A percentile compares a stretch with the other conserved stretches of the same genome.
phyloP scores from a whole-genome alignment of 1,140 invertebrate genomes.

The Neoseiulus cucumeris region DNA sequence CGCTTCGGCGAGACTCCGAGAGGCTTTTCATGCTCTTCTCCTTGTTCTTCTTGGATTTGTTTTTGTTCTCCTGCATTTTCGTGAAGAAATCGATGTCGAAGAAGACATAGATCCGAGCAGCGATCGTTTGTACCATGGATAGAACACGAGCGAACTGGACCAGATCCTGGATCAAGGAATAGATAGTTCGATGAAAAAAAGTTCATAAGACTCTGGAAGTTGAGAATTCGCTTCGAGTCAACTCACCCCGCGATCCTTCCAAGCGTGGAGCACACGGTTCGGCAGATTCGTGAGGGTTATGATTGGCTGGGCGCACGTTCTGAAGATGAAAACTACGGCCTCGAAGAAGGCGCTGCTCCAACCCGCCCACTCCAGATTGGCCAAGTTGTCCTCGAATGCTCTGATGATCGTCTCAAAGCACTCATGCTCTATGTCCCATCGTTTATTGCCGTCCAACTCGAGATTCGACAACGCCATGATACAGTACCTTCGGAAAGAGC shows the following conservation, averaged over 20 bases:
- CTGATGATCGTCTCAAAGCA: neutral
- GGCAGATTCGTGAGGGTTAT: neutral
- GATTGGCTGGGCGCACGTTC: neutral
- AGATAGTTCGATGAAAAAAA: too few relatives aligned
- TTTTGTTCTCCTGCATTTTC: neutral
- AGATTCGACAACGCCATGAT: conserved; percentile 5
- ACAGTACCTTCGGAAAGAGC: neutral
- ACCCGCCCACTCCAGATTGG: neutral
- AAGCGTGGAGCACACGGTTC: neutral
- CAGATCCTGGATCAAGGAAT: neutral
- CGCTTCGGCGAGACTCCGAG: neutral
- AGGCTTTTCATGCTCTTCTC: neutral
- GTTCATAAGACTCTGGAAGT: too few relatives aligned
- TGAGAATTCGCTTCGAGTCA: too few relatives aligned
- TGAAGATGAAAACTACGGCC: neutral
- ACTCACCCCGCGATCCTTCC: too few relatives aligned
- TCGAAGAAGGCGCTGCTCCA: neutral
- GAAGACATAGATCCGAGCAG: neutral
- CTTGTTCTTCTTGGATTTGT: neutral
- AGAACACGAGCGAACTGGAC: neutral
- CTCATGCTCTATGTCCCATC: conserved; percentile 4
- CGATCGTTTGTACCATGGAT: conserved; percentile 1
- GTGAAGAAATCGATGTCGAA: neutral
- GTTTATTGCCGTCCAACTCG: neutral
- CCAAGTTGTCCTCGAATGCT: neutral